Conservation (phyloP, 2,113 vertebrate species). For the Callaeas wilsoni region DNA sequence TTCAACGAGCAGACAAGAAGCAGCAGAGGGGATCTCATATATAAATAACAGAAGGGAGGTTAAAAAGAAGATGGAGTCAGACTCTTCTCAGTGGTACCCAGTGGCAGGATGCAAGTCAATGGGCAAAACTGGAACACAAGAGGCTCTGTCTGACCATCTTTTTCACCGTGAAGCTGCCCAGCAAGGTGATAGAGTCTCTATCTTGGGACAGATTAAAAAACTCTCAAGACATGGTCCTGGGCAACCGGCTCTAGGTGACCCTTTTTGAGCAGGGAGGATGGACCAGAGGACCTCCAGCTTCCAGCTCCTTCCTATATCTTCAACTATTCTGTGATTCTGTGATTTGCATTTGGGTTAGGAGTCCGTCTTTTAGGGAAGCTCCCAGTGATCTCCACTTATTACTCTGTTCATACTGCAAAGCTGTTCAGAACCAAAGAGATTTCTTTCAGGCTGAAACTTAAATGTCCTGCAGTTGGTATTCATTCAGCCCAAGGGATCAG, state of each 20-base stretch:
- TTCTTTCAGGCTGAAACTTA: neutral
- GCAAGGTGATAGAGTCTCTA: neutral
- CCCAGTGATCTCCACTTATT: neutral
- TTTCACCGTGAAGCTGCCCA: neutral
- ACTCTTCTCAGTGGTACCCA: neutral
- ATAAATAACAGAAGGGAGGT: neutral
- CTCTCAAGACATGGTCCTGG: neutral
- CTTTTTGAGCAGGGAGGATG: neutral
- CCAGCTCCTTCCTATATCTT: neutral
- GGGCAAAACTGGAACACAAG: neutral
- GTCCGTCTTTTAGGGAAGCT: neutral
- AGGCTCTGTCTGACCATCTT: neutral
- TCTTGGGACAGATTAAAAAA: neutral
- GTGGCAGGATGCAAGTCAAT: neutral
- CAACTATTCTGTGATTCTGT: neutral
- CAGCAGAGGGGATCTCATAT: neutral
- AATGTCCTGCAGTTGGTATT: neutral
- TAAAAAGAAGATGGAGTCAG: neutral
- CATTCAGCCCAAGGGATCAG: neutral
- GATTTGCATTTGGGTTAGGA: neutral
- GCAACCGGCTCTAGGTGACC: neutral
- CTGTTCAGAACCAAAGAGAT: neutral
- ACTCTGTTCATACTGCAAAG: neutral
- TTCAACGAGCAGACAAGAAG: neutral
- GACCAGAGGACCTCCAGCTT: neutral